phyloP scores from a whole-genome alignment of 2,113 vertebrate genomes.

The Geothlypis trichas region DNA sequence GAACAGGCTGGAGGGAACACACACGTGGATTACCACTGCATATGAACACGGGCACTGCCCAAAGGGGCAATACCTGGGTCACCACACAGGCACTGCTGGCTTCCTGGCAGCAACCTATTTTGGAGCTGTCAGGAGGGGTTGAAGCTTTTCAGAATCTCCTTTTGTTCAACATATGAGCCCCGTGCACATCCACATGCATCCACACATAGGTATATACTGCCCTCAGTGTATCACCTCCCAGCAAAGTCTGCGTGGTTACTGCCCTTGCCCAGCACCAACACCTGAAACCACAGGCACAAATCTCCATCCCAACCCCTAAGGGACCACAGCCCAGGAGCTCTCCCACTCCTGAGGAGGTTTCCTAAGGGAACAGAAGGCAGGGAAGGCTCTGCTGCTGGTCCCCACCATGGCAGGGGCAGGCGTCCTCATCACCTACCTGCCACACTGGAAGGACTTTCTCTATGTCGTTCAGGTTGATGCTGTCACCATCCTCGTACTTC shows the following conservation, averaged over 20 bases:
- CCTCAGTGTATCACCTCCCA: background rate
- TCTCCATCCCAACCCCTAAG: background rate
- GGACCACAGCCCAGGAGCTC: background rate
- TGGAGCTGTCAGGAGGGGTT: background rate
- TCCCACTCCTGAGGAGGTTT: background rate
- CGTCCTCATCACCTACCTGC: slow-evolving; percentile 77
- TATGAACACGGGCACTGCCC: fast-evolving
- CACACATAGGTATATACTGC: fast-evolving
- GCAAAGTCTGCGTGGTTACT: fast-evolving
- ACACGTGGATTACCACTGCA: background rate
- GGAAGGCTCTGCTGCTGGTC: background rate
- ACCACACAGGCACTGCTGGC: background rate
- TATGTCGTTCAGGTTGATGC: slow-evolving; percentile 93
- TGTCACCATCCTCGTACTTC: slow-evolving; percentile 87
- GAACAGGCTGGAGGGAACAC: background rate
- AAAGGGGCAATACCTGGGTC: background rate
- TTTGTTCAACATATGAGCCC: background rate
- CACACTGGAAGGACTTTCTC: slow-evolving; percentile 91
- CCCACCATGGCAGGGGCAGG: fast-evolving
- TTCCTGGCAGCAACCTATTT: background rate
- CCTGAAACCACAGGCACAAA: background rate
- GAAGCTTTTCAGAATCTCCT: background rate
- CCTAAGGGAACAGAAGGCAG: background rate
- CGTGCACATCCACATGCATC: fast-evolving
- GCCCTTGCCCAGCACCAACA: background rate